phyloP scores from a whole-genome alignment of 2,113 vertebrate genomes.

The Mugil cephalus region DNA sequence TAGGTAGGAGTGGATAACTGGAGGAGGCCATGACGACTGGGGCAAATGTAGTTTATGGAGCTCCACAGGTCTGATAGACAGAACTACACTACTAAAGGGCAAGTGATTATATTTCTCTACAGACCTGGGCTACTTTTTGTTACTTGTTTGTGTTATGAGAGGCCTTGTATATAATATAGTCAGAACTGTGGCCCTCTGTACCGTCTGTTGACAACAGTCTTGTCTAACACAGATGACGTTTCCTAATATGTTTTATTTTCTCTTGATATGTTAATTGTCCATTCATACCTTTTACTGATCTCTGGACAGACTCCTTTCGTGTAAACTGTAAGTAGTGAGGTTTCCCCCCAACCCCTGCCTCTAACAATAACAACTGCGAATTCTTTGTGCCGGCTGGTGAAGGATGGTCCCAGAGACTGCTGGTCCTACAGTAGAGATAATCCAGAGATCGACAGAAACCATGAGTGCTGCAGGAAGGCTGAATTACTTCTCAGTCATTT shows the following conservation, averaged over 20 bases:
- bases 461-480: neutral
- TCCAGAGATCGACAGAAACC: conserved; percentile 38
- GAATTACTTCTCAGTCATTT: neutral
- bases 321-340: conserved; percentile 85
- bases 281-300: conserved; percentile 68
- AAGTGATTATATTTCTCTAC: neutral
- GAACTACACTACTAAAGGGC: too few relatives aligned
- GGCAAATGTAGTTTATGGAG: too few relatives aligned
- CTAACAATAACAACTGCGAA: conserved; percentile 87
- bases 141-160: too few relatives aligned
- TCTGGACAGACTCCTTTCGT: conserved; percentile 86
- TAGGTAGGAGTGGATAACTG: too few relatives aligned
- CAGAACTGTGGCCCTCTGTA: conserved; percentile 82
- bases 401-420: conserved; percentile 6
- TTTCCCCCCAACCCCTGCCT: conserved; percentile 88
- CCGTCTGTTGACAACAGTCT: conserved; percentile 75
- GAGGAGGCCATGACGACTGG: too few relatives aligned
- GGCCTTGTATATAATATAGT: too few relatives aligned
- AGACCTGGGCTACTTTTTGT: conserved; percentile 2
- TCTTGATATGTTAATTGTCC: neutral
- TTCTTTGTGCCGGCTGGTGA: conserved; percentile 53
- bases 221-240: conserved; percentile 85
- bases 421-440: conserved; percentile 14
- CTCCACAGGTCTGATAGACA: too few relatives aligned
- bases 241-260: conserved; percentile 33